Percentiles rank a stretch among this genome's conserved stretches.
Evolutionary conservation across 2,797 vertebrate species (phyloP).

Genomic region (Thaleichthys pacificus): DNA sequence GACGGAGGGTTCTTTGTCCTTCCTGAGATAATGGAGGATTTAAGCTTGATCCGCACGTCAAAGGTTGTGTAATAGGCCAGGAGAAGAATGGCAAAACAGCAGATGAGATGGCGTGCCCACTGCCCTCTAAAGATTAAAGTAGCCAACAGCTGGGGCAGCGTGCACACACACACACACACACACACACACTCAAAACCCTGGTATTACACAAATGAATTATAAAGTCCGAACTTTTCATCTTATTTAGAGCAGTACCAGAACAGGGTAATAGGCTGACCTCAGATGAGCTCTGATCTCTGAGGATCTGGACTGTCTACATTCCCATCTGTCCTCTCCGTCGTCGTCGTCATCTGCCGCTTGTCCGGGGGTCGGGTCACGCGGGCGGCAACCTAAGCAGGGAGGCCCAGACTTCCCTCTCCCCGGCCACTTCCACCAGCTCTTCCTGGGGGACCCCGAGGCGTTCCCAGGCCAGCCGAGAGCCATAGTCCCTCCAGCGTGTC

Average conservation of each 20-base stretch:
- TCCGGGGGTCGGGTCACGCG: too few relatives aligned
- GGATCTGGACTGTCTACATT: too few relatives aligned
- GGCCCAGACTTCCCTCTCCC: too few relatives aligned
- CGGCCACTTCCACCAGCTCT: too few relatives aligned
- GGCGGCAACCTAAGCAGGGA: too few relatives aligned
- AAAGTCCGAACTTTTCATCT: neutral
- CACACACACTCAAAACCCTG: neutral
- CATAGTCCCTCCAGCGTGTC: too few relatives aligned
- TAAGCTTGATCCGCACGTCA: neutral
- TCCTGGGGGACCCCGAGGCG: too few relatives aligned
- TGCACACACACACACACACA: neutral
- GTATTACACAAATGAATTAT: constrained; percentile 19
- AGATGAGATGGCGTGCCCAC: constrained; percentile 4
- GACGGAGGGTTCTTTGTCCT: neutral
- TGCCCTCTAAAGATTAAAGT: constrained; percentile 16
- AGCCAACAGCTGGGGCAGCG: neutral
- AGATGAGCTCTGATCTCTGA: neutral
- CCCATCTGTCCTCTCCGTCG: neutral
- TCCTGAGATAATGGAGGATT: constrained; percentile 10
- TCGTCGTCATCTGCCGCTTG: too few relatives aligned
- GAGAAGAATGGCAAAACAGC: constrained; percentile 6
- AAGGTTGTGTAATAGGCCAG: constrained; percentile 15
- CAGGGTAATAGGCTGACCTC: constrained; percentile 8
- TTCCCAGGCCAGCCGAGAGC: too few relatives aligned
- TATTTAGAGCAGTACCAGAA: constrained; percentile 17